Evolutionary conservation across 2,888 invertebrate species (phyloP).

Genomic region (Aporophyla nigra): DNA sequence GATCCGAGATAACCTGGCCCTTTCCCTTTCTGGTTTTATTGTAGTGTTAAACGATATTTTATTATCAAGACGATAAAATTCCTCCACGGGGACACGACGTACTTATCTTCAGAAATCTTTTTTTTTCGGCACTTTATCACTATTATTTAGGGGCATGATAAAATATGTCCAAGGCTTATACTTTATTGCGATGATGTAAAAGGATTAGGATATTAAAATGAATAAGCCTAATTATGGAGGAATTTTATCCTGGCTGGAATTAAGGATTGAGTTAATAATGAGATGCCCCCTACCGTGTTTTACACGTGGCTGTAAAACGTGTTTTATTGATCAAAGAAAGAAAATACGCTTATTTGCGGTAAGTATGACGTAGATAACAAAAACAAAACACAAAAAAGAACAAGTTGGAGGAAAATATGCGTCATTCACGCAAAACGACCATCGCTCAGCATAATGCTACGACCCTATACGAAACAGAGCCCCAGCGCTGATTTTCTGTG

Average conservation of each 20-base stretch:
- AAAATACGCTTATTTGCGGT: too few relatives aligned
- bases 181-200: constrained; percentile 62
- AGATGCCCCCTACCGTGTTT: not conserved
- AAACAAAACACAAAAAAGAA: too few relatives aligned
- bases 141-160: constrained; percentile 86
- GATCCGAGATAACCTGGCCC: constrained; percentile 77
- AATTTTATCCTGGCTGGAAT: constrained; percentile 39
- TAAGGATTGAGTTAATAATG: not conserved
- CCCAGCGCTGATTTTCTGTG: too few relatives aligned
- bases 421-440: too few relatives aligned
- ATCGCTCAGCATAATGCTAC: too few relatives aligned
- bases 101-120: constrained; percentile 85
- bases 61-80: constrained; percentile 85
- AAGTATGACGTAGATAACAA: too few relatives aligned
- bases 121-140: constrained; percentile 86
- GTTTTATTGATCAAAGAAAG: not conserved
- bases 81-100: constrained; percentile 73
- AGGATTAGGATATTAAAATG: constrained; percentile 65
- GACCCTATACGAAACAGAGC: too few relatives aligned
- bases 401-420: too few relatives aligned
- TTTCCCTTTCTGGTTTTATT: constrained; percentile 77
- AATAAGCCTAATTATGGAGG: constrained; percentile 49
- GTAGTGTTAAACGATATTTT: constrained; percentile 86
- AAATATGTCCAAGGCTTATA: constrained; percentile 68
- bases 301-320: not conserved